Percentiles rank a stretch among this genome's conserved stretches.
Evolutionary conservation across 37 sponge, comb jelly and placozoan genomes (phyloP).

Genomic region (Dysidea cf. avara): DNA sequence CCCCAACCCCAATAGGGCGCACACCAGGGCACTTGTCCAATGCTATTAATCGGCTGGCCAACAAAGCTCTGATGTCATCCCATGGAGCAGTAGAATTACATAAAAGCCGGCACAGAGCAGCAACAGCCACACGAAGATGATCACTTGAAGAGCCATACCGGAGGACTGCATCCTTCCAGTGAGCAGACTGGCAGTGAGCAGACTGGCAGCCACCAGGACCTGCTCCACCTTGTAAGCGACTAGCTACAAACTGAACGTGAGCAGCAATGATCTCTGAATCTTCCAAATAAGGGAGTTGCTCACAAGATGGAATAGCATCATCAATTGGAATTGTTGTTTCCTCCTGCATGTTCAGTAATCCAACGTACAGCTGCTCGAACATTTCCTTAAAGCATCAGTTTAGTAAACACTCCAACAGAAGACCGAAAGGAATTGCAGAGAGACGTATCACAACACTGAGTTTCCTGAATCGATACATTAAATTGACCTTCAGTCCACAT

Average conservation of each 20-base stretch:
- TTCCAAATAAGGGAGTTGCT: slow-evolving; percentile 4
- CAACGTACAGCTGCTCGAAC: slow-evolving; percentile 9
- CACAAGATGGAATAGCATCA: background rate
- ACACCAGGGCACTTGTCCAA: no score
- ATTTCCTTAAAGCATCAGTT: no score
- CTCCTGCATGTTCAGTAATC: slow-evolving; percentile 6
- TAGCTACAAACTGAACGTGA: slow-evolving; percentile 20
- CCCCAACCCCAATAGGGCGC: background rate
- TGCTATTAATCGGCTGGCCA: slow-evolving; percentile 13
- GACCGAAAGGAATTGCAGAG: background rate
- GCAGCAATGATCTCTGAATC: slow-evolving; percentile 12
- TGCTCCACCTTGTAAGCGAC: slow-evolving; percentile 17
- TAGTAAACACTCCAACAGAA: background rate
- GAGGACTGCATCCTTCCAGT: no score
- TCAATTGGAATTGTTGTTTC: background rate
- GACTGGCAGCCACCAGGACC: no score
- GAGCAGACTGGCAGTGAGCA: no score
- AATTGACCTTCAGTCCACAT: background rate
- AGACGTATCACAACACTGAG: background rate
- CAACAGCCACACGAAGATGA: no score
- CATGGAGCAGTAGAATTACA: slow-evolving; percentile 16
- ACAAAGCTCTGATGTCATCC: slow-evolving; percentile 10
- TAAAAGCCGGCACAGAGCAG: no score
- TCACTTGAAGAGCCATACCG: no score
- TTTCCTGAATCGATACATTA: background rate